These are phyloP conservation scores for Listronotus oregonensis DNA, from an alignment of 1,140 invertebrate genomes.

Conservation along the genomic window DNA sequence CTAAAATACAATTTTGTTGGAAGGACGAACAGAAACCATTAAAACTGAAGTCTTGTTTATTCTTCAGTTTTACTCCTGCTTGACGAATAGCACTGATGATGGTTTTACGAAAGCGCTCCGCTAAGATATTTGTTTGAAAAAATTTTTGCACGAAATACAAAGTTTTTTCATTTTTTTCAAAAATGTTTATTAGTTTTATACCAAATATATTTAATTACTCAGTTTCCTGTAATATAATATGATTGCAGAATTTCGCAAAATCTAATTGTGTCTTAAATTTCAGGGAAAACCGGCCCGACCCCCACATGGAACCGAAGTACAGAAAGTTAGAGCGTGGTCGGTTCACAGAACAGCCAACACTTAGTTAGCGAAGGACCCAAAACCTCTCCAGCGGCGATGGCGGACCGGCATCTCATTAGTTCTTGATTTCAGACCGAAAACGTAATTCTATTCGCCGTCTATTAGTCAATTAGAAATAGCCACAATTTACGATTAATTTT, in stretches of 20 bases:
- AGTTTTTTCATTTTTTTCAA: too few relatives aligned
- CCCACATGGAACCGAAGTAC: conserved; percentile 12
- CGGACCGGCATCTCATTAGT: conserved; percentile 29
- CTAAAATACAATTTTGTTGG: too few relatives aligned
- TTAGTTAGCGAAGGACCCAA: conserved; percentile 28
- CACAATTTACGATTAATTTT: neutral
- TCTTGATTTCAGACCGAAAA: conserved; percentile 20
- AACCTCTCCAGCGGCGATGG: conserved; percentile 28
- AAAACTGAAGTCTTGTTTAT: too few relatives aligned
- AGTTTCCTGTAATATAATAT: neutral
- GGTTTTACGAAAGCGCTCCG: too few relatives aligned
- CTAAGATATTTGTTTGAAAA: too few relatives aligned
- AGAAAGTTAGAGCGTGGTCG: conserved; percentile 26
- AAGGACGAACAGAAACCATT: too few relatives aligned
- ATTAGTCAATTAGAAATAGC: neutral
- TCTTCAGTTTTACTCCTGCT: too few relatives aligned
- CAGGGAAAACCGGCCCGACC: neutral
- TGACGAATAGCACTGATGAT: too few relatives aligned
- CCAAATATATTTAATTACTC: neutral
- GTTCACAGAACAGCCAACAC: conserved; percentile 17
- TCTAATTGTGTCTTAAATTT: conserved; percentile 25
- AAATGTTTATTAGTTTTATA: neutral
- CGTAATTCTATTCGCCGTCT: neutral
- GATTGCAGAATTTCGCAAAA: conserved; percentile 1
- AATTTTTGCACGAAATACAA: too few relatives aligned